These are phyloP conservation scores for Digitonthophagus gazella DNA, from an alignment of 2,888 invertebrate genomes.

Conservation along the genomic window DNA sequence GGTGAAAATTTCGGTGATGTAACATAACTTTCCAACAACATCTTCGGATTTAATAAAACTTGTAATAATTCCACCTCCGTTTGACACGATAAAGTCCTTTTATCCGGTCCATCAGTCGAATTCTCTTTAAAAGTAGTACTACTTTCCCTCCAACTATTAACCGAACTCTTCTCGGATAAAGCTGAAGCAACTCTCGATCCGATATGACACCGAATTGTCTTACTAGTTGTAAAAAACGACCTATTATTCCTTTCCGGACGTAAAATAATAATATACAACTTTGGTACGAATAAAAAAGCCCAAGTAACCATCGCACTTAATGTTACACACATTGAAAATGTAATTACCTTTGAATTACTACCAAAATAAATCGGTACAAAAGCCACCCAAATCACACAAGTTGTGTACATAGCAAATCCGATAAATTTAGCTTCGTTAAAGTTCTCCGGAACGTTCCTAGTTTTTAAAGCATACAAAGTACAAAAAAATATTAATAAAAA, in stretches of 20 bases:
- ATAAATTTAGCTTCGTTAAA: slow-evolving; percentile 76
- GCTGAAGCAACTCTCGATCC: slow-evolving; percentile 56
- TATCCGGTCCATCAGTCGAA: slow-evolving; percentile 35
- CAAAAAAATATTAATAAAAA: slow-evolving; percentile 69
- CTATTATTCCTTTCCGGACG: slow-evolving; percentile 76
- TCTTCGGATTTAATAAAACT: slow-evolving; percentile 42
- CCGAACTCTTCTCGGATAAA: slow-evolving; percentile 47
- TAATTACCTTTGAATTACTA: slow-evolving; percentile 60
- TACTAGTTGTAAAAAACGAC: slow-evolving; percentile 71
- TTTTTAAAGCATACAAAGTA: slow-evolving; percentile 75
- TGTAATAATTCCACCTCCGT: slow-evolving; percentile 49
- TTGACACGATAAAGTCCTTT: slow-evolving; percentile 50
- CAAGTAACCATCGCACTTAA: slow-evolving; percentile 71
- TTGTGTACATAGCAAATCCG: slow-evolving; percentile 80
- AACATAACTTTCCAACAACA: slow-evolving; percentile 39
- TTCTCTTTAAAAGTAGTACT: slow-evolving; percentile 36
- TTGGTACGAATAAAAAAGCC: slow-evolving; percentile 71
- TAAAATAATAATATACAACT: slow-evolving; percentile 72
- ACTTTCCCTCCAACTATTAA: slow-evolving; percentile 43
- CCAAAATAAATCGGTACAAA: slow-evolving; percentile 77
- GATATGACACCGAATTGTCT: slow-evolving; percentile 69
- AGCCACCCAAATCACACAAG: slow-evolving; percentile 75
- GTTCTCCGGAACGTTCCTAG: slow-evolving; percentile 77
- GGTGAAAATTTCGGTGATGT: too few species aligned
- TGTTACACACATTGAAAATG: slow-evolving; percentile 67